These are phyloP conservation scores for Drosophila ustulata DNA, from an alignment of 2,888 invertebrate species.

Conservation along the genomic window DNA sequence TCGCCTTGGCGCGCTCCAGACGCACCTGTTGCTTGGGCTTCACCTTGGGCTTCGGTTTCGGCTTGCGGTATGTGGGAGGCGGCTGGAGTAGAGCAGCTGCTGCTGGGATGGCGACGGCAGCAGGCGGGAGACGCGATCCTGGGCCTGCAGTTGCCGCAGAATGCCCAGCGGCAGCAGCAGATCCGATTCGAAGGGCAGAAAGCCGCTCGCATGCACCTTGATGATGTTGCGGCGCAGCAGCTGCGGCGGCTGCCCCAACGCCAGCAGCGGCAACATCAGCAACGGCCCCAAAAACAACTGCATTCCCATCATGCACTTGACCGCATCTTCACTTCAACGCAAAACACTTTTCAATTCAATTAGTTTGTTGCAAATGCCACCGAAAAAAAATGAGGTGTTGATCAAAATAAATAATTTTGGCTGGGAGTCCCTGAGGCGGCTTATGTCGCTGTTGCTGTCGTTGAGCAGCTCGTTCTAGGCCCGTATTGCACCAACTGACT, in stretches of 20 bases:
- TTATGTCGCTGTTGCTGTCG: conserved; percentile 2
- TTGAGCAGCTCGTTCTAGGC: conserved; percentile 67
- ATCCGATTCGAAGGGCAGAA: conserved; percentile 70
- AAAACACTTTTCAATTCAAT: conserved; percentile 21
- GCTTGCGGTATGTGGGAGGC: neutral
- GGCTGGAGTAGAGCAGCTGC: conserved; percentile 1
- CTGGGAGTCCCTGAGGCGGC: conserved; percentile 7
- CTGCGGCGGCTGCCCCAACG: neutral
- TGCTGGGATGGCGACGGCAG: conserved; percentile 15
- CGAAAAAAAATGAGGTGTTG: conserved; percentile 19
- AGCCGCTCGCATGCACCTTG: conserved; percentile 67
- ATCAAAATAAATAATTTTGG: conserved; percentile 4
- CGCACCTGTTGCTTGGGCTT: conserved; percentile 57
- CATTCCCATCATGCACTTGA: neutral
- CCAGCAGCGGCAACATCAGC: conserved; percentile 4
- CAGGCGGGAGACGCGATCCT: conserved; percentile 56
- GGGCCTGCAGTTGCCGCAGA: conserved; percentile 64
- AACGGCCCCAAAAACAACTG: neutral
- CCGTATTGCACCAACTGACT: conserved; percentile 75
- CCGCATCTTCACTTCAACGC: conserved; percentile 26
- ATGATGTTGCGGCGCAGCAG: conserved; percentile 51
- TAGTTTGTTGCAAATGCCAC: conserved; percentile 3
- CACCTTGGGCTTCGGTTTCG: conserved; percentile 18
- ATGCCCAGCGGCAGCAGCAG: conserved; percentile 62
- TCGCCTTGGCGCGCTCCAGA: conserved; percentile 53